Conservation (phyloP, 2,113 vertebrate species). For the Menura novaehollandiae region DNA sequence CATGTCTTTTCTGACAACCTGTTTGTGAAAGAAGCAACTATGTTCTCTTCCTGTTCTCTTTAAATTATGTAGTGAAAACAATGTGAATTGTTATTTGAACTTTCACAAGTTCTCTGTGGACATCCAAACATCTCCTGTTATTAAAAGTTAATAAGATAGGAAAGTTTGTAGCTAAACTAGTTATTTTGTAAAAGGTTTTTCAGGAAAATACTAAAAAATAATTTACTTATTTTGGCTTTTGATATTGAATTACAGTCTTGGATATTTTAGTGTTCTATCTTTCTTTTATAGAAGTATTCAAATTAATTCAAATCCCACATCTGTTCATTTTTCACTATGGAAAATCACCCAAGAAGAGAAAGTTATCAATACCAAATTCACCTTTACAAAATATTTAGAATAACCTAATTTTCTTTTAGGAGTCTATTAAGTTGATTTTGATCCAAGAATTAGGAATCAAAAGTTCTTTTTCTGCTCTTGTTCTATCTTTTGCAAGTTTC, state of each 20-base stretch:
- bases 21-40: background rate
- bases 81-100: conserved; percentile 18
- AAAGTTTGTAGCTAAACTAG: conserved; percentile 18
- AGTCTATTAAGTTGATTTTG: background rate
- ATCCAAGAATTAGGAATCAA: background rate
- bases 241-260: background rate
- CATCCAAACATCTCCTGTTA: conserved; percentile 9
- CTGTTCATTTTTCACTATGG: background rate
- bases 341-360: background rate
- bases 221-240: background rate
- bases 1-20: background rate
- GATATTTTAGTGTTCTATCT: background rate
- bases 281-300: background rate
- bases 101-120: conserved; percentile 18
- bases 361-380: background rate
- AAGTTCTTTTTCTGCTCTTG: background rate
- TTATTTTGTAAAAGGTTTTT: background rate
- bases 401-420: background rate
- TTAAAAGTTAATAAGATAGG: background rate
- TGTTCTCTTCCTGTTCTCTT: background rate
- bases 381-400: background rate
- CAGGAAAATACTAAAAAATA: background rate
- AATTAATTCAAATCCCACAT: background rate
- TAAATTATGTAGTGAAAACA: background rate
- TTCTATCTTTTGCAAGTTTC: background rate